Percentiles rank a stretch among this genome's conserved stretches.
phyloP scores from a whole-genome alignment of 2,797 vertebrate genomes.

The Discoglossus pictus region DNA sequence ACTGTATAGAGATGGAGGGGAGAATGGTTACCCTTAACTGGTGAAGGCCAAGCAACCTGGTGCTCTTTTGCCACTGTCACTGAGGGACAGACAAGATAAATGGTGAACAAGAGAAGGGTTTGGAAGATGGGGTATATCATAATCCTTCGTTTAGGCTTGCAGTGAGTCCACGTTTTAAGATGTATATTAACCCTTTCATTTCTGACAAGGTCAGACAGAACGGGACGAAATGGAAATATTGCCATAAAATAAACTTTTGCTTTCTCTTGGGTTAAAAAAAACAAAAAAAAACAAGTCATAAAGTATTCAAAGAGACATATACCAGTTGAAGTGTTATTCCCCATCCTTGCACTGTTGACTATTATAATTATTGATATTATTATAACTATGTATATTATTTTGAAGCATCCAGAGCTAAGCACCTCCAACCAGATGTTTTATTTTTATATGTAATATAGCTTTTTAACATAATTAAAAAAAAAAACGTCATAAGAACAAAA shows the following conservation, averaged over 20 bases:
- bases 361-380: constrained; percentile 45
- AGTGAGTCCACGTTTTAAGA: constrained; percentile 9
- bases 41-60: constrained; percentile 11
- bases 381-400: constrained; percentile 50
- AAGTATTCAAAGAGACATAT: constrained; percentile 19
- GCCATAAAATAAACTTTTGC: constrained; percentile 31
- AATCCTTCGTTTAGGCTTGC: constrained; percentile 25
- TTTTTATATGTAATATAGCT: constrained; percentile 91
- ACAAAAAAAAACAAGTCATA: constrained; percentile 35
- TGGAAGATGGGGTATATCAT: constrained; percentile 16
- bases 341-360: constrained; percentile 82
- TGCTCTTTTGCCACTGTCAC: constrained; percentile 28
- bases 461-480: constrained; percentile 76
- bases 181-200: constrained; percentile 2
- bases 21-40: constrained; percentile 15
- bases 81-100: constrained; percentile 20
- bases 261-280: constrained; percentile 30
- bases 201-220: constrained; percentile 14
- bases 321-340: constrained; percentile 22
- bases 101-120: constrained; percentile 37
- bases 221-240: constrained; percentile 16
- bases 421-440: constrained; percentile 88
- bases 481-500: constrained; percentile 3
- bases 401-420: constrained; percentile 65
- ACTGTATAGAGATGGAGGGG: constrained; percentile 18